These are phyloP conservation scores for Ginglymostoma cirratum DNA, from an alignment of 2,113 vertebrate species.

Conservation along the genomic window DNA sequence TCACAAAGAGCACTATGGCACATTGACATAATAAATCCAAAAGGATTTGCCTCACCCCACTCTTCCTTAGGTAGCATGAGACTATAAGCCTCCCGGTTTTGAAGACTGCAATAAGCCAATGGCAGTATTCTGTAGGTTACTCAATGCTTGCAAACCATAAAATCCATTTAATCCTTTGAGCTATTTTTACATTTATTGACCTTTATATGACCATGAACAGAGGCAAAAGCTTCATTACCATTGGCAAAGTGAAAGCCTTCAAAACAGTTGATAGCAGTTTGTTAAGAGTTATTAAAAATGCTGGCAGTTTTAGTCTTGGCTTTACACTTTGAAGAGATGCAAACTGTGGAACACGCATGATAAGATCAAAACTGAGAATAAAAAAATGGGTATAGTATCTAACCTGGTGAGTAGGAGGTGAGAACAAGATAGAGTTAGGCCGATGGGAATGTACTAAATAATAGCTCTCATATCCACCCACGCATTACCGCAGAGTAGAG, in stretches of 20 bases:
- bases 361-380: slow-evolving; percentile 31
- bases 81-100: not conserved
- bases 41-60: not conserved
- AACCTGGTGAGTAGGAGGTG: slow-evolving; percentile 26
- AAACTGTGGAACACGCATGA: slow-evolving; percentile 27
- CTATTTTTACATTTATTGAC: slow-evolving; percentile 3
- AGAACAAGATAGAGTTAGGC: slow-evolving; percentile 33
- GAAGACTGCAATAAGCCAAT: not conserved
- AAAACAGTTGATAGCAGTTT: not conserved
- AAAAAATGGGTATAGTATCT: slow-evolving; percentile 7
- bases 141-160: not conserved
- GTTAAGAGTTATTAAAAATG: not conserved
- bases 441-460: slow-evolving; percentile 31
- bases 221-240: not conserved
- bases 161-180: not conserved
- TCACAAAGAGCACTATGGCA: not conserved
- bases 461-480: slow-evolving; percentile 37
- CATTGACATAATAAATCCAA: not conserved
- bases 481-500: slow-evolving; percentile 35
- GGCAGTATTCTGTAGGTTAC: not conserved
- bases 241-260: not conserved
- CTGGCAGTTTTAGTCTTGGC: not conserved
- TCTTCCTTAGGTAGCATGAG: not conserved
- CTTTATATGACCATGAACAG: not conserved
- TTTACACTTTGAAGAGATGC: not conserved